phyloP scores from a whole-genome alignment of 2,113 vertebrate species.

The Rutilus rutilus region DNA sequence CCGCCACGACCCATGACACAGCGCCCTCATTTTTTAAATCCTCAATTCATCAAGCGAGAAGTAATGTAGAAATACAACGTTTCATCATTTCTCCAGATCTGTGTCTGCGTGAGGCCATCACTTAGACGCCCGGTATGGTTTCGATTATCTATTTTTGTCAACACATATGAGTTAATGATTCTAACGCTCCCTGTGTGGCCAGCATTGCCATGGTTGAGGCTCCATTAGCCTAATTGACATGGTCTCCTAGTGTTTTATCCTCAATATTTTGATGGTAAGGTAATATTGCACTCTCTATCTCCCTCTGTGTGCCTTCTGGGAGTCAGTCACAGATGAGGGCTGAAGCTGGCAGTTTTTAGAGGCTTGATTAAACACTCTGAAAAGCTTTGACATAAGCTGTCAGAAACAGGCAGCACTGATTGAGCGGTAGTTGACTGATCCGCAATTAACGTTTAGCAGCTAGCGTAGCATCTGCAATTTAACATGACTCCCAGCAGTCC shows the following conservation, averaged over 20 bases:
- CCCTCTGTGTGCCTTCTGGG: constrained; percentile 6
- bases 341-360: constrained; percentile 18
- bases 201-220: constrained; percentile 29
- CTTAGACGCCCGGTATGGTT: constrained; percentile 38
- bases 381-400: constrained; percentile 57
- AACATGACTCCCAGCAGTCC: neutral
- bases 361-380: constrained; percentile 59
- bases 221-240: constrained; percentile 44
- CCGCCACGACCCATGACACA: neutral
- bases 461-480: constrained; percentile 2
- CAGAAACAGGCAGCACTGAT: constrained; percentile 42
- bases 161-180: constrained; percentile 45
- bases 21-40: constrained; percentile 35
- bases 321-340: constrained; percentile 30
- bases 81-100: constrained; percentile 19
- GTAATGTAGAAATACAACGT: constrained; percentile 31
- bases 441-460: constrained; percentile 24
- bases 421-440: constrained; percentile 35
- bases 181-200: constrained; percentile 4
- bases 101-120: constrained; percentile 10
- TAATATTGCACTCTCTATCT: neutral
- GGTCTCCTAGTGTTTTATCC: constrained; percentile 20
- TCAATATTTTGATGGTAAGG: constrained; percentile 60
- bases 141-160: constrained; percentile 41
- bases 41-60: constrained; percentile 11